Conservation (phyloP, 2,888 invertebrate species). For the Trissolcus japonicus region DNA sequence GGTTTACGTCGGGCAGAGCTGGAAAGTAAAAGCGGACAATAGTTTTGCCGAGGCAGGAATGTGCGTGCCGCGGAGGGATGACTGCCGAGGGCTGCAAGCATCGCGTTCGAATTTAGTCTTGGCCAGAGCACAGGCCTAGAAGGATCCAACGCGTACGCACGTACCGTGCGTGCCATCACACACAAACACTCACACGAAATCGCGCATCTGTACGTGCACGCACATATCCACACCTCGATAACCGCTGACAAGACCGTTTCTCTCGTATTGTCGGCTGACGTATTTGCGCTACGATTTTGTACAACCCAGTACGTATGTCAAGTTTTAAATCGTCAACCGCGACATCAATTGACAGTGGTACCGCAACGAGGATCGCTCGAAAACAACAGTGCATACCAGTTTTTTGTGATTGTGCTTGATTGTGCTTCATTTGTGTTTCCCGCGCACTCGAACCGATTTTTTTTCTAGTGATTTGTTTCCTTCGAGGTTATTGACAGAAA, state of each 20-base stretch:
- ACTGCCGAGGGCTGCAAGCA: constrained; percentile 74
- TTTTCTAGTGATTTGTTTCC: constrained; percentile 40
- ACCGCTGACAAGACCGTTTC: constrained; percentile 44
- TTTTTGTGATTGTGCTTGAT: constrained; percentile 50
- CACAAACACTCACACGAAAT: constrained; percentile 24
- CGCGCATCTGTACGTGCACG: constrained; percentile 25
- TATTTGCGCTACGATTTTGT: constrained; percentile 56
- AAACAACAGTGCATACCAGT: constrained; percentile 47
- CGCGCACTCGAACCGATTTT: constrained; percentile 19
- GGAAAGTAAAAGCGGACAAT: constrained; percentile 62
- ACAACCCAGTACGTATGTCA: constrained; percentile 60
- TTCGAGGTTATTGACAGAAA: constrained; percentile 41
- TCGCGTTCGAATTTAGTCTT: constrained; percentile 75
- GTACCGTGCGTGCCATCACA: constrained; percentile 41
- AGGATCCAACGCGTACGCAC: constrained; percentile 69
- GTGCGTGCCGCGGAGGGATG: constrained; percentile 75
- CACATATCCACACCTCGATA: constrained; percentile 46
- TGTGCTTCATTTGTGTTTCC: constrained; percentile 43
- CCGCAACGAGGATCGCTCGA: constrained; percentile 45
- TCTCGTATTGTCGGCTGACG: constrained; percentile 35
- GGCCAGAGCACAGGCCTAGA: constrained; percentile 76
- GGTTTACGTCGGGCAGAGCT: constrained; percentile 3
- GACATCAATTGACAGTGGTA: constrained; percentile 59
- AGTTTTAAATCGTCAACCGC: constrained; percentile 49
- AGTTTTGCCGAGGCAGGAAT: constrained; percentile 69